Percentiles rank a stretch among this genome's conserved stretches.
Conservation (phyloP, 2,888 invertebrate genomes). For the Heteromyza rotundicornis region DNA sequence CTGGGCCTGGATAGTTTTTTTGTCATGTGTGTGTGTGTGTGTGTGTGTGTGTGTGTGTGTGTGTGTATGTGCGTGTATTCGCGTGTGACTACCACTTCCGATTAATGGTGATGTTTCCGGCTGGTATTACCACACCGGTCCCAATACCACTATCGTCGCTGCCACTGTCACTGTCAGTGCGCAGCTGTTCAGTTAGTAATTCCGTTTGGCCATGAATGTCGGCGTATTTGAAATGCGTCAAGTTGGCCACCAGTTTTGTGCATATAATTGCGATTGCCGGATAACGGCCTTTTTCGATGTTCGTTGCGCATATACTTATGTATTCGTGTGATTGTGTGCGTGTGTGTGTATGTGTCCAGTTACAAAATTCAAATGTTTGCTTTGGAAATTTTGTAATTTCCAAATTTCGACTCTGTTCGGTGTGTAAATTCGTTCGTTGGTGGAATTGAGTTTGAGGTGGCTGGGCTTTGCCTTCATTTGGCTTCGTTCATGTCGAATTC, state of each 20-base stretch:
- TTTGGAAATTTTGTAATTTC: not conserved
- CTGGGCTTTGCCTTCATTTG: not conserved
- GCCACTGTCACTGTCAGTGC: not conserved
- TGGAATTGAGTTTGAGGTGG: too few species aligned
- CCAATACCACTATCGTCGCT: slow-evolving; percentile 31
- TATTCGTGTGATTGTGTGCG: not conserved
- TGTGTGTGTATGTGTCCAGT: not conserved
- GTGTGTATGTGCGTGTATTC: not conserved
- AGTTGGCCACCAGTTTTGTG: slow-evolving; percentile 11
- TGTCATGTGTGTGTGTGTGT: too few species aligned
- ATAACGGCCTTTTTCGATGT: slow-evolving; percentile 8
- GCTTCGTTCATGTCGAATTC: not conserved
- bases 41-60: slow-evolving; percentile 4
- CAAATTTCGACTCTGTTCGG: too few species aligned
- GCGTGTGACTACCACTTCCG: slow-evolving; percentile 28
- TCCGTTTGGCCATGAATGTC: too few species aligned
- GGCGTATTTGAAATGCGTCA: slow-evolving; percentile 11
- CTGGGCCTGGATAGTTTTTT: too few species aligned
- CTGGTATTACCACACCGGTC: too few species aligned
- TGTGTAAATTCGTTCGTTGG: not conserved
- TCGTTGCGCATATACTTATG: slow-evolving; percentile 1
- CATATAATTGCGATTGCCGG: slow-evolving; percentile 16
- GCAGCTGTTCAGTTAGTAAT: not conserved
- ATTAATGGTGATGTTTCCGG: slow-evolving; percentile 44
- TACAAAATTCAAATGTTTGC: not conserved